phyloP scores from a whole-genome alignment of 1,140 invertebrate genomes.

The Hormaphis cornu region DNA sequence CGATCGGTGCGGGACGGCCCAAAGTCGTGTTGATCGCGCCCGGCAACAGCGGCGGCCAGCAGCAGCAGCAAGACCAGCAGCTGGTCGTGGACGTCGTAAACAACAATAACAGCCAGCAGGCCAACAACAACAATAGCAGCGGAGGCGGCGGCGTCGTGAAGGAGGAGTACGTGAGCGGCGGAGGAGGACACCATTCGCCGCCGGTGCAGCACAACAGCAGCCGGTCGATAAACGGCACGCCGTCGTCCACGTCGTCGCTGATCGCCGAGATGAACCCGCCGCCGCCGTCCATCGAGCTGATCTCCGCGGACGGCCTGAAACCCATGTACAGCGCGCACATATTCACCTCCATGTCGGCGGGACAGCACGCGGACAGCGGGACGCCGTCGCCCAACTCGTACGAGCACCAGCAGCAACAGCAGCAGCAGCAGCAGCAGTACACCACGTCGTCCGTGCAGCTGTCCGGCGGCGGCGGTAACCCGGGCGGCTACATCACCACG shows the following conservation, averaged over 20 bases:
- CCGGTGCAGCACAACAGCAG: conserved; percentile 45
- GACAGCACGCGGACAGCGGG: conserved; percentile 41
- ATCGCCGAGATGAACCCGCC: conserved; percentile 42
- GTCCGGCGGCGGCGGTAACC: conserved; percentile 40
- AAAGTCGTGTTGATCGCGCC: conserved; percentile 43
- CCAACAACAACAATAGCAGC: conserved; percentile 22
- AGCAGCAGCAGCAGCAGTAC: conserved; percentile 48
- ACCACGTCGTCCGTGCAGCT: conserved; percentile 45
- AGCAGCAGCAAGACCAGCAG: conserved; percentile 32
- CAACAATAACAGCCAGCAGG: conserved; percentile 28
- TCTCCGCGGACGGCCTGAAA: conserved; percentile 48
- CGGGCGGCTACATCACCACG: conserved; percentile 41
- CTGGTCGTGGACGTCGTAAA: conserved; percentile 45
- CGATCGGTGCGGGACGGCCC: conserved; percentile 38
- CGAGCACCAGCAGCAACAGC: conserved; percentile 43
- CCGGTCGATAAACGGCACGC: conserved; percentile 46
- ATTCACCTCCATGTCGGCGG: conserved; percentile 42
- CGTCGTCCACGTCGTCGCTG: conserved; percentile 45
- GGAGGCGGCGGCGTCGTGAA: conserved; percentile 40
- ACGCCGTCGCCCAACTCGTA: conserved; percentile 51
- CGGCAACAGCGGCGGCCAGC: conserved; percentile 38
- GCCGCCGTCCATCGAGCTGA: conserved; percentile 43
- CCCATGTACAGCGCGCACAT: conserved; percentile 44
- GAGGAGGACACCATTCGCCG: conserved; percentile 38
- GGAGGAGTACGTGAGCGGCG: conserved; percentile 45